A percentile compares a stretch with the other conserved stretches of the same genome.
These are phyloP conservation scores for Ypsolopha scabrella DNA, from an alignment of 2,888 invertebrate species.

Conservation along the genomic window DNA sequence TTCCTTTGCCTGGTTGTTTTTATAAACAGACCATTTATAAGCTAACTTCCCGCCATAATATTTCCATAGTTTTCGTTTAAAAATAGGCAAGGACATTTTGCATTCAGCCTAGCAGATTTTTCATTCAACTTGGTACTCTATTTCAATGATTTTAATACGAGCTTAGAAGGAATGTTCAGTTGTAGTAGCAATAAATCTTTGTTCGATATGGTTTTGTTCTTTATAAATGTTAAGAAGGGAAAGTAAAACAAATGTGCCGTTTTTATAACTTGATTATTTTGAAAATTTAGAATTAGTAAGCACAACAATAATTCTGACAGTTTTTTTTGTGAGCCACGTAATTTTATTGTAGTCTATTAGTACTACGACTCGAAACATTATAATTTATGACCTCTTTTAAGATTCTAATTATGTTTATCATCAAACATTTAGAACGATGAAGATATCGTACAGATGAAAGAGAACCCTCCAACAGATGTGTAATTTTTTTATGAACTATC, in stretches of 20 bases:
- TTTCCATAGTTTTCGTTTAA: slow-evolving; percentile 42
- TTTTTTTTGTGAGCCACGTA: too few species aligned
- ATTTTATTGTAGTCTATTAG: too few species aligned
- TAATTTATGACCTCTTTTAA: too few species aligned
- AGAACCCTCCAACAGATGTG: slow-evolving; percentile 7
- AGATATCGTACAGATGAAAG: background rate
- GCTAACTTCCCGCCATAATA: slow-evolving; percentile 54
- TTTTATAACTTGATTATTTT: slow-evolving; percentile 43
- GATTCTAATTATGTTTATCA: too few species aligned
- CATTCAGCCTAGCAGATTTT: background rate
- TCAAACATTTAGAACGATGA: too few species aligned
- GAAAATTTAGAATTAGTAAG: slow-evolving; percentile 17
- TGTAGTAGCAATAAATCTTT: background rate
- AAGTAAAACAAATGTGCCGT: slow-evolving; percentile 40
- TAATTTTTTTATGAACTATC: slow-evolving; percentile 3
- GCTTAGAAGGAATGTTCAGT: too few species aligned
- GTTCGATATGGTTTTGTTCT: background rate
- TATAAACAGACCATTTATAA: slow-evolving; percentile 58
- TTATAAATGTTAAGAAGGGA: slow-evolving; percentile 28
- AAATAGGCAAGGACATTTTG: background rate
- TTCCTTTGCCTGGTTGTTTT: slow-evolving; percentile 33
- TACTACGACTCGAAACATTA: too few species aligned
- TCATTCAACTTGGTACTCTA: too few species aligned
- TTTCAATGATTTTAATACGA: too few species aligned
- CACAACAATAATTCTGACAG: too few species aligned